Evolutionary conservation across 2,113 vertebrate species (phyloP).

Genomic region (Neopipo cinnamomea): DNA sequence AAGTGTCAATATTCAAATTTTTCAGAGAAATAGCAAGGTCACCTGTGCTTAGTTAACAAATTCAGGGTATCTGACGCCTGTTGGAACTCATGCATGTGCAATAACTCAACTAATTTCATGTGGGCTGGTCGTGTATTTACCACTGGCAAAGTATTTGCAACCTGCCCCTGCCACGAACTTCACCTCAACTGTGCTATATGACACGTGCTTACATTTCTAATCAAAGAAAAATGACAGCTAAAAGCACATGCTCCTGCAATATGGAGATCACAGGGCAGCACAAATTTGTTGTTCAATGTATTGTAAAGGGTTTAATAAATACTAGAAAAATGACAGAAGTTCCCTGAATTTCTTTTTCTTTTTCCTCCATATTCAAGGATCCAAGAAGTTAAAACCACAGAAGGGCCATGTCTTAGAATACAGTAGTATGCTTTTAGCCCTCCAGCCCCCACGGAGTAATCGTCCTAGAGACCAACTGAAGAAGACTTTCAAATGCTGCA

Average conservation of each 20-base stretch:
- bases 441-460: no score
- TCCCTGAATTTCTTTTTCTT: not conserved
- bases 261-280: not conserved
- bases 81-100: not conserved
- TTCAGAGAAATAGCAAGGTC: not conserved
- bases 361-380: not conserved
- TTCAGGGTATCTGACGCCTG: not conserved
- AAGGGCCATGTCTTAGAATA: rapidly evolving
- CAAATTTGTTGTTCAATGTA: not conserved
- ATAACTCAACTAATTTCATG: not conserved
- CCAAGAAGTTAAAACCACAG: not conserved
- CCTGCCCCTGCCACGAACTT: not conserved
- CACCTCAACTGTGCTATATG: not conserved
- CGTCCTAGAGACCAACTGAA: no score
- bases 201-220: not conserved
- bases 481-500: no score
- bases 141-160: not conserved
- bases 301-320: not conserved
- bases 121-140: not conserved
- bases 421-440: no score
- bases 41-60: not conserved
- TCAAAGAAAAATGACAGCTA: not conserved
- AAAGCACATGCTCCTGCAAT: not conserved
- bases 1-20: not conserved
- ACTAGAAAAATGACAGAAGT: not conserved